Evolutionary conservation across 2,888 invertebrate genomes (phyloP), one percentile per base, ranked within the genome.

Genomic region (Psococerastis gibbosa): DNA sequence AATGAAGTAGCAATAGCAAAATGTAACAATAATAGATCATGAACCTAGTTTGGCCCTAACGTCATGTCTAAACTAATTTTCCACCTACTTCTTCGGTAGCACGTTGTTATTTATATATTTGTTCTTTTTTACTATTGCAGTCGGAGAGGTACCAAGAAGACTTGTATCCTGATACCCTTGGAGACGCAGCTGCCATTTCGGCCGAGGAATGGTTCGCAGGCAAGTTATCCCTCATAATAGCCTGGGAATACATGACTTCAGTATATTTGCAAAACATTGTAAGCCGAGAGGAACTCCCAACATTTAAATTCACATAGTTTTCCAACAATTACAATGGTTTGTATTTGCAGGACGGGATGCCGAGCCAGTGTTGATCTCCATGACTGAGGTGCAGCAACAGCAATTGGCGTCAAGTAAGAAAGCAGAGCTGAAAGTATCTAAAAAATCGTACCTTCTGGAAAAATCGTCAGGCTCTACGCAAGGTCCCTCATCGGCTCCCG

Each of bases 91-190:
- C 44, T 16, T 31, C 6, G 18, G 22, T 15, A 22, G 32, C 16
- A 22, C n/a, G 11, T 22, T 41, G 23, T 35, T 17, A 3, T 43
- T 42, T 42, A 34, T 6, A 9, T 42, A 17, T 35, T 35, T 22
- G 13, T 8, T 43, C 16, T 45, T 46, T 41, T 46, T 46, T 46
- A n/a, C n/a, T n/a, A n/a, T 59, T 57, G 23, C 57, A 75, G 73
- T 91, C 92, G 49, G 92, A 92, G 64, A 72, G 88, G 55, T 95
- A 95, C 70, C 95, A 95, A 66, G 91, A 92, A 61, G 95, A 95
- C 65, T 69, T 97, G 50, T 97, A 91, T 64, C 95, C 95, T 0
- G 92, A 94, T 59, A 94, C 95, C 5, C 66, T 87, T 15, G 88
- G 91, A 43, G 87, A 91, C 56, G 82, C 82, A 48, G 81, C 92